Evolutionary conservation across 2,797 vertebrate genomes (phyloP).

Genomic region (Monodelphis domestica): DNA sequence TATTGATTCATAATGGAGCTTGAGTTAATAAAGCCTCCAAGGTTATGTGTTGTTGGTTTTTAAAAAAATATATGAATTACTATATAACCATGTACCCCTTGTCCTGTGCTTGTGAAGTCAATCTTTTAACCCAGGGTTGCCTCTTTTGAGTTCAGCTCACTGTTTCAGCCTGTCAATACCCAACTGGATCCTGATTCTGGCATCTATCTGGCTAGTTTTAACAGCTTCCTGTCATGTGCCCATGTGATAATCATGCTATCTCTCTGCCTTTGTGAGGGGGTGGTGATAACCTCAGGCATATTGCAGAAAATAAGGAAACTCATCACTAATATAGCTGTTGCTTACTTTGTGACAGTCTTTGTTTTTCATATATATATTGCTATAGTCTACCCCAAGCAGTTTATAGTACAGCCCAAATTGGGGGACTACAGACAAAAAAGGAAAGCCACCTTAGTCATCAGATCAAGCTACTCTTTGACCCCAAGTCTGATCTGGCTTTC

Average conservation of each 20-base stretch:
- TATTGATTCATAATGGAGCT: not conserved
- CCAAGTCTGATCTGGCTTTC: not conserved
- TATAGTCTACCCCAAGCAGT: not conserved
- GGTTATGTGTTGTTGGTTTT: not conserved
- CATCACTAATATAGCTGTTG: not conserved
- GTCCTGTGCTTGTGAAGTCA: not conserved
- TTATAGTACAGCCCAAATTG: not conserved
- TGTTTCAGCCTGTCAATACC: not conserved
- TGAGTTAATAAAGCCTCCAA: not conserved
- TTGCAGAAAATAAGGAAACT: not conserved
- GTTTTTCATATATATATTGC: not conserved
- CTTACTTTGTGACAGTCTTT: not conserved
- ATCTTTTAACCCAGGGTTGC: not conserved
- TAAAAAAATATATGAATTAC: not conserved
- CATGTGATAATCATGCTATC: not conserved
- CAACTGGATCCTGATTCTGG: not conserved
- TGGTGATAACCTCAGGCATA: not conserved
- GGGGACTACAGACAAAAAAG: not conserved
- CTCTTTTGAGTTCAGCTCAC: not conserved
- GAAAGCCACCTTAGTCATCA: not conserved
- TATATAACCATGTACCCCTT: not conserved
- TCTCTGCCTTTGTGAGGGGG: not conserved
- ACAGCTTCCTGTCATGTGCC: not conserved
- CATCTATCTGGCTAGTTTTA: not conserved
- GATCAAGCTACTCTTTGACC: not conserved